Evolutionary conservation across 1,140 invertebrate species (phyloP).

Genomic region (Plodia interpunctella): DNA sequence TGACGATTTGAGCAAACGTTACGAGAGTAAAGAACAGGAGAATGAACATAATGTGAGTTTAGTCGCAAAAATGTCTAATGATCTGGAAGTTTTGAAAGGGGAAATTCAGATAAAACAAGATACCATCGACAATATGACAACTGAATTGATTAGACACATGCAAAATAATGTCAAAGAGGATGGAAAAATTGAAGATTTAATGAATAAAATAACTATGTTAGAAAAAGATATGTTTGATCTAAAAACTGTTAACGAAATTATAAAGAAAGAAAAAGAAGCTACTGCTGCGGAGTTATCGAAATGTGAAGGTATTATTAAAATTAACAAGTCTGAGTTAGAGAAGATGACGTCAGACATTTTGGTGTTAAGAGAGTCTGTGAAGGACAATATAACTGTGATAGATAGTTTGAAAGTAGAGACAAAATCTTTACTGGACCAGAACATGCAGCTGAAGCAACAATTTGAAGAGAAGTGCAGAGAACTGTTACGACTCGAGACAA

Average conservation of each 20-base stretch:
- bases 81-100: constrained; percentile 40
- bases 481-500: constrained; percentile 45
- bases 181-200: constrained; percentile 11
- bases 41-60: constrained; percentile 32
- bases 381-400: constrained; percentile 37
- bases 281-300: constrained; percentile 37
- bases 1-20: constrained; percentile 37
- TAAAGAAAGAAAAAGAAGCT: constrained; percentile 48
- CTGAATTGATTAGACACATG: constrained; percentile 17
- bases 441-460: constrained; percentile 36
- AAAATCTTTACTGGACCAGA: constrained; percentile 41
- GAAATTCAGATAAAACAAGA: constrained; percentile 31
- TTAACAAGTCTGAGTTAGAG: constrained; percentile 46
- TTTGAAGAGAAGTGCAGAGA: constrained; percentile 45
- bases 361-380: constrained; percentile 41
- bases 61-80: constrained; percentile 36
- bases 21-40: constrained; percentile 45
- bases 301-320: constrained; percentile 35
- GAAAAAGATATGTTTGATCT: constrained; percentile 38
- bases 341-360: constrained; percentile 47
- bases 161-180: constrained; percentile 14
- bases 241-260: constrained; percentile 43
- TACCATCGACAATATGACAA: constrained; percentile 25
- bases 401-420: constrained; percentile 45
- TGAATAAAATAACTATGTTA: constrained; percentile 14